phyloP scores from a whole-genome alignment of 2,888 invertebrate genomes.

The Clostera curtula region DNA sequence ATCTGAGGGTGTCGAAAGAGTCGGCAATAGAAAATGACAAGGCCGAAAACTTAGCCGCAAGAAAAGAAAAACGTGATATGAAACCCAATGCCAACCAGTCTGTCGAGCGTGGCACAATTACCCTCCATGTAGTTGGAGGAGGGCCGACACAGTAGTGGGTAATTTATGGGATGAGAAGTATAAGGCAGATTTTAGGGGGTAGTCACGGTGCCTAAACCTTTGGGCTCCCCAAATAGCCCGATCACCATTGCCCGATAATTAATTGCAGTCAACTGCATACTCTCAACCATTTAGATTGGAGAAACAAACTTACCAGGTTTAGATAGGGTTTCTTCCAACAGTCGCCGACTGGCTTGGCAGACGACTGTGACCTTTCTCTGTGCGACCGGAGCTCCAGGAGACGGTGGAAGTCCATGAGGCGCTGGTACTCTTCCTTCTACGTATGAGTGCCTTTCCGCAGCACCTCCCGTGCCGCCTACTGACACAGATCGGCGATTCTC shows the following conservation, averaged over 20 bases:
- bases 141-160: too few species aligned
- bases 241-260: conserved; percentile 5
- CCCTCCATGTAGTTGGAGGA: too few species aligned
- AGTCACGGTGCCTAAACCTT: too few species aligned
- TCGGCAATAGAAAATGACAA: too few species aligned
- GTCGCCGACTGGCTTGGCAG: conserved; percentile 76
- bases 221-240: too few species aligned
- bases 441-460: conserved; percentile 48
- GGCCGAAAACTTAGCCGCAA: too few species aligned
- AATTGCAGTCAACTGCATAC: not conserved
- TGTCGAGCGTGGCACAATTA: too few species aligned
- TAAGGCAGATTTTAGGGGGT: too few species aligned
- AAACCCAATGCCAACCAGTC: too few species aligned
- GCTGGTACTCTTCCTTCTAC: conserved; percentile 56
- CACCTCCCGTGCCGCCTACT: conserved; percentile 38
- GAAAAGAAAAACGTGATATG: too few species aligned
- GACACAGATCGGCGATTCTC: conserved; percentile 55
- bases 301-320: conserved; percentile 59
- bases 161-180: too few species aligned
- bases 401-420: conserved; percentile 58
- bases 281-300: not conserved
- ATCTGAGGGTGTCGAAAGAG: too few species aligned
- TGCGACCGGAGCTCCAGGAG: conserved; percentile 51
- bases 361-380: conserved; percentile 54
- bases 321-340: conserved; percentile 79